A percentile compares a stretch with the other conserved stretches of the same genome.
Conservation (phyloP, 2,888 invertebrate species). For the Ormia ochracea region DNA sequence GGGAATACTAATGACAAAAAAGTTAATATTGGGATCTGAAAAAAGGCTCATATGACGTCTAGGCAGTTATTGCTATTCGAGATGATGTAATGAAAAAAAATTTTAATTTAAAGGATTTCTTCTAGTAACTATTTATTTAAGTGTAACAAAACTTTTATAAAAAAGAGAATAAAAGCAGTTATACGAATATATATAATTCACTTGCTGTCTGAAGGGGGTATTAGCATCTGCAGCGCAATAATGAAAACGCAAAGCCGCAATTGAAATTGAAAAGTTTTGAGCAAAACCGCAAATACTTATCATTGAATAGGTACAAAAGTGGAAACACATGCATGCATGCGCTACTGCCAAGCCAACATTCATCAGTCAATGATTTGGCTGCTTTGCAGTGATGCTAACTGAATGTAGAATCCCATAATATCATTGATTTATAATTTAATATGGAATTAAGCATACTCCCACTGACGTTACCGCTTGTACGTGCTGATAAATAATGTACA, state of each 20-base stretch:
- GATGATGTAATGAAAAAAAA: too few species aligned
- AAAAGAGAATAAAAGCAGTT: background rate
- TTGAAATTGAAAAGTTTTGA: slow-evolving; percentile 42
- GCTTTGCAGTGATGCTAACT: background rate
- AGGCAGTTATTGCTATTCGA: too few species aligned
- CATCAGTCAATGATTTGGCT: slow-evolving; percentile 29
- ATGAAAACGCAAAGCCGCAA: slow-evolving; percentile 19
- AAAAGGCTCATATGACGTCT: too few species aligned
- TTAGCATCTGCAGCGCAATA: slow-evolving; percentile 44
- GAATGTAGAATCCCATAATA: background rate
- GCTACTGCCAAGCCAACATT: background rate
- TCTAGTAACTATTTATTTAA: too few species aligned
- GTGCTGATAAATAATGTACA: background rate
- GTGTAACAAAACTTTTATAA: too few species aligned
- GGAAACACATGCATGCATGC: too few species aligned
- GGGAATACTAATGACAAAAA: too few species aligned
- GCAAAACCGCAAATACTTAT: slow-evolving; percentile 42
- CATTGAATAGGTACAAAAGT: slow-evolving; percentile 4
- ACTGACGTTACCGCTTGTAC: background rate
- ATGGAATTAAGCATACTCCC: background rate
- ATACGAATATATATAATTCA: slow-evolving; percentile 15
- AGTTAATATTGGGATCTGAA: too few species aligned
- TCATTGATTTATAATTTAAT: slow-evolving; percentile 20
- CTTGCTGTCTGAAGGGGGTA: slow-evolving; percentile 5
- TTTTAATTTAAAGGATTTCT: too few species aligned